Conservation (phyloP, 2,797 vertebrate genomes). For the Pterois miles region DNA sequence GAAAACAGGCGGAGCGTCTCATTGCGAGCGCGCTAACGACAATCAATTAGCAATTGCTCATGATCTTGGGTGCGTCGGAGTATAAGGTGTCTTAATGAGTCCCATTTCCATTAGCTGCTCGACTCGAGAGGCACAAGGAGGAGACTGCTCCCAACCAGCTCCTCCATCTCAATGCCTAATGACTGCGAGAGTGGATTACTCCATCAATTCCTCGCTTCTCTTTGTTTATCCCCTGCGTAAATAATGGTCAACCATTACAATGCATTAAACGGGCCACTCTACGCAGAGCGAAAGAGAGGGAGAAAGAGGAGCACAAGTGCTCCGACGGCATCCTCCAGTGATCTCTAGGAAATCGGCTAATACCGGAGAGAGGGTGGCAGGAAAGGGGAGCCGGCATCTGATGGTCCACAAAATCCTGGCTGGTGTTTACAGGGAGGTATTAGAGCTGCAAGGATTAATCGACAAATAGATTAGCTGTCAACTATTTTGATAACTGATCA, state of each 20-base stretch:
- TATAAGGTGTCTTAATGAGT: constrained; percentile 84
- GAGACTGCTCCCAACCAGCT: constrained; percentile 71
- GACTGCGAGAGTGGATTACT: constrained; percentile 82
- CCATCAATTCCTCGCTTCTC: constrained; percentile 81
- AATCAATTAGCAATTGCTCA: constrained; percentile 83
- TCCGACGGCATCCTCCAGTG: constrained; percentile 58
- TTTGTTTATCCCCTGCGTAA: constrained; percentile 83
- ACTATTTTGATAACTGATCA: too few relatives aligned
- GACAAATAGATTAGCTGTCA: too few relatives aligned
- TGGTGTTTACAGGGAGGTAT: constrained; percentile 9
- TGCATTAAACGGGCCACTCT: constrained; percentile 79
- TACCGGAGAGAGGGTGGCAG: background rate
- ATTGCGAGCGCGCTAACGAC: constrained; percentile 78
- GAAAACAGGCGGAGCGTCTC: constrained; percentile 77
- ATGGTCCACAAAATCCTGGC: constrained; percentile 17
- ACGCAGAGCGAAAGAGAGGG: constrained; percentile 45
- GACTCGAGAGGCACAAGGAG: constrained; percentile 79
- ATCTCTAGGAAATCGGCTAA: constrained; percentile 72
- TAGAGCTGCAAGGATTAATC: too few relatives aligned
- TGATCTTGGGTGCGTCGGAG: constrained; percentile 75
- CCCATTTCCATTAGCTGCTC: constrained; percentile 81
- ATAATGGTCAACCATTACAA: constrained; percentile 85
- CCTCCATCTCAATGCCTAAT: constrained; percentile 80
- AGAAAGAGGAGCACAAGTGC: constrained; percentile 63
- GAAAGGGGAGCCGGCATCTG: background rate